Percentiles rank a stretch among this genome's conserved stretches.
phyloP scores from a whole-genome alignment of 2,888 invertebrate genomes.

The Blera fallax region DNA sequence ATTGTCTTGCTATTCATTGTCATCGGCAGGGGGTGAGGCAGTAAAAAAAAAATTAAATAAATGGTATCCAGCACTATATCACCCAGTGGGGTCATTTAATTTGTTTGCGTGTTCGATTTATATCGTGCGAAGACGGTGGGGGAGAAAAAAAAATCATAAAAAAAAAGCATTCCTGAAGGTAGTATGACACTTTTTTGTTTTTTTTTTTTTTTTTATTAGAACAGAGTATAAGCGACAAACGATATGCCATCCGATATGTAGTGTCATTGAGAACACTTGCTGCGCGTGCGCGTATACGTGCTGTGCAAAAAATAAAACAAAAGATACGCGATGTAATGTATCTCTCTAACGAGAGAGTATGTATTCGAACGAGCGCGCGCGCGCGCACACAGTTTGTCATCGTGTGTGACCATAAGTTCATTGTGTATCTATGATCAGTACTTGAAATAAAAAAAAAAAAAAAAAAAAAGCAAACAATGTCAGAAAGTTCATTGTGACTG shows the following conservation, averaged over 20 bases:
- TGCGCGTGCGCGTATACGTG: conserved; percentile 57
- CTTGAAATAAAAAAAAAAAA: conserved; percentile 30
- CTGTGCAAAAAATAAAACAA: conserved; percentile 46
- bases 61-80: neutral
- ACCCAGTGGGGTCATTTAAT: conserved; percentile 50
- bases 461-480: conserved; percentile 42
- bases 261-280: conserved; percentile 67
- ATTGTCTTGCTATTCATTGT: conserved; percentile 17
- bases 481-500: conserved; percentile 62
- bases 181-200: conserved; percentile 24
- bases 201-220: conserved; percentile 17
- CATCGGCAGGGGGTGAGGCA: conserved; percentile 13
- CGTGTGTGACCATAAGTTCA: conserved; percentile 64
- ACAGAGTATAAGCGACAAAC: neutral
- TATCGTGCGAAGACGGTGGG: neutral
- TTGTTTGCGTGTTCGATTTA: conserved; percentile 8
- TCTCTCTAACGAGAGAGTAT: conserved; percentile 20
- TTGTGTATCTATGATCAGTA: conserved; percentile 66
- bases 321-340: conserved; percentile 41
- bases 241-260: conserved; percentile 21
- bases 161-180: neutral
- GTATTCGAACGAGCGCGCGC: neutral
- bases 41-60: neutral
- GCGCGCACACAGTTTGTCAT: conserved; percentile 28
- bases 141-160: neutral